Conservation (phyloP, 2,888 invertebrate genomes). For the Vandiemenella viatica region DNA sequence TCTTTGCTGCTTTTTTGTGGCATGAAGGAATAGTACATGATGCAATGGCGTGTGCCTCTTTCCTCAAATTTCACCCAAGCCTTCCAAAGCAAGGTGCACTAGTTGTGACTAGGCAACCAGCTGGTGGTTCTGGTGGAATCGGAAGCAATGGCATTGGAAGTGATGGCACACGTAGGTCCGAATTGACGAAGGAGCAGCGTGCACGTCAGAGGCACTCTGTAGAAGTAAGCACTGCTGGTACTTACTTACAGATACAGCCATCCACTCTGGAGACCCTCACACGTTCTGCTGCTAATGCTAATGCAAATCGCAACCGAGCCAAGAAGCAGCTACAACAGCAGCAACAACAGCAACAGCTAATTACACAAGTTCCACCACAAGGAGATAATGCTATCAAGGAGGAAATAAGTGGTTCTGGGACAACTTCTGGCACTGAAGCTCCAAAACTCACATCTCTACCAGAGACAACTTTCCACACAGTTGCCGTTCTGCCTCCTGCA, state of each 20-base stretch:
- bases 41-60: slow-evolving; percentile 95
- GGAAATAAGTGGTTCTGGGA: slow-evolving; percentile 26
- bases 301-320: slow-evolving; percentile 50
- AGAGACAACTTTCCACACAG: slow-evolving; percentile 35
- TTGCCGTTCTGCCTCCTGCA: slow-evolving; percentile 72
- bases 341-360: too few species aligned
- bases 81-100: slow-evolving; percentile 64
- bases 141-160: slow-evolving; percentile 11
- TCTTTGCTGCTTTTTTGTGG: slow-evolving; percentile 93
- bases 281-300: slow-evolving; percentile 63
- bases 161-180: slow-evolving; percentile 31
- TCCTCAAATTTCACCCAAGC: slow-evolving; percentile 82
- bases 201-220: slow-evolving; percentile 74
- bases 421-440: slow-evolving; percentile 43
- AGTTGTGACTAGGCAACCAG: slow-evolving; percentile 48
- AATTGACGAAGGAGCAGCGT: slow-evolving; percentile 40
- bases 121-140: slow-evolving; percentile 6
- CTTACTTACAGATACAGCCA: slow-evolving; percentile 63
- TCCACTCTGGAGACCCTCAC: slow-evolving; percentile 62
- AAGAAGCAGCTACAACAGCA: slow-evolving; percentile 22
- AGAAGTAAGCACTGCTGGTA: slow-evolving; percentile 54
- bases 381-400: slow-evolving; percentile 24
- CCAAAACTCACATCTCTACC: slow-evolving; percentile 26
- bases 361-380: too few species aligned
- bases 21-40: slow-evolving; percentile 95